Base-by-base conservation (phyloP, 2,797 vertebrate species). In the Cacajao melanocephalus region DNA sequence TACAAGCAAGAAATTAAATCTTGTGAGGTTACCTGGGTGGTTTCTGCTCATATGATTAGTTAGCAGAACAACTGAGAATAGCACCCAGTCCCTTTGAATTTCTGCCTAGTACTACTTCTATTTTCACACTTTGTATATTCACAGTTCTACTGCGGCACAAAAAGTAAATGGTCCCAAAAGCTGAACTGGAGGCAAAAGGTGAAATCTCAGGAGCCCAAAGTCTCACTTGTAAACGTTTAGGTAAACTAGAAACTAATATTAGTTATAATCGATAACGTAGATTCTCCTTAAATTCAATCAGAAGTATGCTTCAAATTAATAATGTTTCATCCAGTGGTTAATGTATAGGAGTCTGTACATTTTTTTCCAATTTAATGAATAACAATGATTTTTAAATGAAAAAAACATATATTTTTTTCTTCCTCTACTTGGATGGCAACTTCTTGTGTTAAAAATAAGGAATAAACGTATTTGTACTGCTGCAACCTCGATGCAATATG, bases 371-470 rank as follows among this genome's bases (percentile, higher is more conserved):
- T 67, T 91, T 83, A 86, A 94, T 80, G 24, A 93, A 70, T 86
- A 76, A 88, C 57, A 73, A 48, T 87, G 19, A 61, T n/a, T 94
- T 95, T 92, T 90, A 52, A 93, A 85, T 84, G 52, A 2, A 70
- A 90, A 82, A 36, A 36, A 46, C 5, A 5, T 17, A 11, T 22
- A 22, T 55, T 39, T 4, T 39, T 75, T 94, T 95, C 50, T 85
- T 73, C 33, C 92, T 72, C 6, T 95, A 10, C 57, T 91, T 96
- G 41, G 79, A 97, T 95, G 84, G 81, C 61, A 92, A 95, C 64
- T 90, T 91, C 85, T 97, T 96, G 55, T 90, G 33, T n/a, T 67
- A 33, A 67, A 72, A 72, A 36, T 72, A 72, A 72, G 36, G 20
- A 39, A 72, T 44, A 44, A 44, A 75, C 39, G 3, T 39, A 67